A percentile compares a stretch with the other conserved stretches of the same genome.
Evolutionary conservation across 2,797 vertebrate genomes (phyloP).

Genomic region (Protosalanx chinensis): DNA sequence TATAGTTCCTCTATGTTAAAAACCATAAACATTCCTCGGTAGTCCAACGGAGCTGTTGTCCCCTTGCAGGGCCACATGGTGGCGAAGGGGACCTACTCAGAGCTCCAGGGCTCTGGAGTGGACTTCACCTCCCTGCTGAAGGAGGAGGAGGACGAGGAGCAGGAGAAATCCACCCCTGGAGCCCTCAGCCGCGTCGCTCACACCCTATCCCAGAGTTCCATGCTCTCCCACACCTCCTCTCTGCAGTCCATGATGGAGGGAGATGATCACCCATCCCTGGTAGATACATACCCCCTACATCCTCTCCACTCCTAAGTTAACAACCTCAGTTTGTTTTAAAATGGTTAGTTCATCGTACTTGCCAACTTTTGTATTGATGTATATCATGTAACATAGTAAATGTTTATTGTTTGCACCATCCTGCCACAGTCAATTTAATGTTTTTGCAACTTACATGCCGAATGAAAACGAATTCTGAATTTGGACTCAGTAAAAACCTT

Average conservation of each 20-base stretch:
- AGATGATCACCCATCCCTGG: slow-evolving; percentile 66
- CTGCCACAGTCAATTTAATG: too few species aligned
- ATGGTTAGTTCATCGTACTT: too few species aligned
- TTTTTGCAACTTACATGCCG: too few species aligned
- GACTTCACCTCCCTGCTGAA: slow-evolving; percentile 90
- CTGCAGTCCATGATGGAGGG: slow-evolving; percentile 79
- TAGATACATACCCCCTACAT: slow-evolving; percentile 24
- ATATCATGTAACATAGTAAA: too few species aligned
- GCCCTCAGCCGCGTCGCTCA: slow-evolving; percentile 53
- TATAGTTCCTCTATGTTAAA: not conserved
- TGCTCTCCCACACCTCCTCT: slow-evolving; percentile 84
- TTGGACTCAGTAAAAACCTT: too few species aligned
- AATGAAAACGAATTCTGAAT: too few species aligned
- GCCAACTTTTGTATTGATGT: too few species aligned
- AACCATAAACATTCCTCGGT: not conserved
- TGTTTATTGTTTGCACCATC: too few species aligned
- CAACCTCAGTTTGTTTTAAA: not conserved
- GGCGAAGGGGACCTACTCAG: slow-evolving; percentile 82
- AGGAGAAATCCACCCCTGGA: slow-evolving; percentile 47
- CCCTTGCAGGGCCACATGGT: slow-evolving; percentile 81
- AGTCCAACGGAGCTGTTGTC: not conserved
- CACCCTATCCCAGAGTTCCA: slow-evolving; percentile 80
- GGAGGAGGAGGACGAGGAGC: slow-evolving; percentile 78
- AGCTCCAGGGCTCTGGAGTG: slow-evolving; percentile 82
- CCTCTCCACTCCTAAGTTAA: not conserved